A percentile compares a stretch with the other conserved stretches of the same genome.
phyloP scores from a whole-genome alignment of 2,113 vertebrate species.

The Papio anubis region DNA sequence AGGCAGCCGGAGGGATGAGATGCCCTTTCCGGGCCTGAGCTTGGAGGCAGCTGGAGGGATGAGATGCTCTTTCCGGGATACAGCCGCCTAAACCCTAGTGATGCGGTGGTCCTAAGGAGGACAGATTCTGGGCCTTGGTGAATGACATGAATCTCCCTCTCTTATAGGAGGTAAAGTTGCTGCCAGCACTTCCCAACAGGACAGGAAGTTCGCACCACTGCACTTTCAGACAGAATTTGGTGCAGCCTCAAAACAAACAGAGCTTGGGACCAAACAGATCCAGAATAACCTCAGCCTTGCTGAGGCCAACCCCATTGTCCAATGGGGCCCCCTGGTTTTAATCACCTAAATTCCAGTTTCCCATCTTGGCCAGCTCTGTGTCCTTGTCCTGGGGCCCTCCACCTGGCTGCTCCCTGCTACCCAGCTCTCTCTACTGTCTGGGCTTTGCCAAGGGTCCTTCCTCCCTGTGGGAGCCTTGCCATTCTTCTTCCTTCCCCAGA shows the following conservation, averaged over 20 bases:
- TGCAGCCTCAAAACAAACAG: background rate
- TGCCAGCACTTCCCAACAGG: background rate
- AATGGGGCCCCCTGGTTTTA: background rate
- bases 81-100: background rate
- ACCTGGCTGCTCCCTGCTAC: background rate
- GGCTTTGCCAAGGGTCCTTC: background rate
- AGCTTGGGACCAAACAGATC: background rate
- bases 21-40: background rate
- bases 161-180: background rate
- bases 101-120: background rate
- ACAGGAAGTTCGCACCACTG: rapidly evolving
- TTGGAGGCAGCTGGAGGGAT: background rate
- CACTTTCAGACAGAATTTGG: background rate
- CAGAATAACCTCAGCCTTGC: background rate
- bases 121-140: background rate
- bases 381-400: background rate
- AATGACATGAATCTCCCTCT: background rate
- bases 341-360: background rate
- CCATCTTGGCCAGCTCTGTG: background rate
- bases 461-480: background rate
- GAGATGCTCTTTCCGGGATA: background rate
- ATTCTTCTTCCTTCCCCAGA: background rate
- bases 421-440: background rate
- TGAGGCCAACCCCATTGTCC: background rate
- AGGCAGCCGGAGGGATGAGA: conserved; percentile 5